Evolutionary conservation across 2,888 invertebrate species (phyloP).

Genomic region (Cremastinae sp.): DNA sequence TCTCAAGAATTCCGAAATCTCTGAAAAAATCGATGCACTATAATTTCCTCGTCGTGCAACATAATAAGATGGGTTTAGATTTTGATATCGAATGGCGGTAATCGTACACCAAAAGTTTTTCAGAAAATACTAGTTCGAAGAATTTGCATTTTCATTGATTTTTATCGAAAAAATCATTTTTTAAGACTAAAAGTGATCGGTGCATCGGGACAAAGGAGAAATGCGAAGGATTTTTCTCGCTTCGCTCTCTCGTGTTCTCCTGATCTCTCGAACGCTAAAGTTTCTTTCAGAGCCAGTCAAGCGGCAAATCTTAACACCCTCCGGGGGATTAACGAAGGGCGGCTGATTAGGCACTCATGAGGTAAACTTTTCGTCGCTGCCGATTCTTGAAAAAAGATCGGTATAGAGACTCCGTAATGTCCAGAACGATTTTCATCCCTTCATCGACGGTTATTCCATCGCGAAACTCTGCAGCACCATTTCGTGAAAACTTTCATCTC

Average conservation of each 20-base stretch:
- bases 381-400: conserved; percentile 65
- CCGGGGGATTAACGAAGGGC: conserved; percentile 76
- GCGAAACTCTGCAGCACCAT: too few relatives aligned
- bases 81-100: conserved; percentile 74
- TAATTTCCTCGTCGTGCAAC: conserved; percentile 68
- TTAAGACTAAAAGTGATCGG: neutral
- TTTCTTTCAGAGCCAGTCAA: conserved; percentile 78
- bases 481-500: too few relatives aligned
- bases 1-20: neutral
- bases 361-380: conserved; percentile 65
- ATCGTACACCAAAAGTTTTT: conserved; percentile 9
- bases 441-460: neutral
- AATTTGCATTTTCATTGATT: too few relatives aligned
- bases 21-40: neutral
- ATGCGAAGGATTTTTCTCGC: neutral
- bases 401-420: conserved; percentile 4
- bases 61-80: conserved; percentile 71
- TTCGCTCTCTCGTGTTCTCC: conserved; percentile 69
- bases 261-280: conserved; percentile 71
- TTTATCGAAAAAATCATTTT: too few relatives aligned
- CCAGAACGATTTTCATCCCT: conserved; percentile 29
- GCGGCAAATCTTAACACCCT: conserved; percentile 77
- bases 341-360: conserved; percentile 75
- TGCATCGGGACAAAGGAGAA: conserved; percentile 1
- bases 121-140: too few relatives aligned